Percentiles rank a stretch among this genome's conserved stretches.
Conservation (phyloP, 37 sponge, comb jelly and placozoan species). For the Aphrocallistes beatrix region DNA sequence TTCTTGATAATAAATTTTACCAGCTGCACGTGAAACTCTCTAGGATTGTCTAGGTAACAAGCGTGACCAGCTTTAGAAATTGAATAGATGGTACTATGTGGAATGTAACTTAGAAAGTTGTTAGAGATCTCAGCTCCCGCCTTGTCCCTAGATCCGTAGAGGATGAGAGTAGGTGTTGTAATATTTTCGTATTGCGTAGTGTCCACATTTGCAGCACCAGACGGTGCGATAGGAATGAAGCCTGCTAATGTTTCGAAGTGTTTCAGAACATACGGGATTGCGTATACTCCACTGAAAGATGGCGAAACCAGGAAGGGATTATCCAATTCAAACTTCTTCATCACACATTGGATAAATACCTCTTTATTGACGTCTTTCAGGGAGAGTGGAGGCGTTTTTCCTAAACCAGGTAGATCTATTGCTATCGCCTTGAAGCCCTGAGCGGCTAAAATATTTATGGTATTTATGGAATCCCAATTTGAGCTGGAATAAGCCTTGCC, state of each 20-base stretch:
- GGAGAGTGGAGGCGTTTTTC: background rate
- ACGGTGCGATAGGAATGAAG: conserved; percentile 34
- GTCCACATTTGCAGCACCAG: background rate
- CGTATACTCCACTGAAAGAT: conserved; percentile 36
- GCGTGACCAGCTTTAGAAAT: conserved; percentile 23
- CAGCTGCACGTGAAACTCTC: conserved; percentile 19
- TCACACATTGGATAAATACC: background rate
- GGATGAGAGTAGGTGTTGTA: conserved; percentile 18
- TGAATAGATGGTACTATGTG: background rate
- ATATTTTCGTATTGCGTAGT: background rate
- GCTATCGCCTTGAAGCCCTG: conserved; percentile 33
- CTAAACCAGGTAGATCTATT: conserved; percentile 30
- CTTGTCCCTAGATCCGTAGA: conserved; percentile 21
- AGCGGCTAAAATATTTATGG: conserved; percentile 15
- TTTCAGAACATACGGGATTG: conserved; percentile 27
- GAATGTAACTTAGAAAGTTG: conserved; percentile 7
- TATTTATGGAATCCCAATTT: conserved; percentile 23
- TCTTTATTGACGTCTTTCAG: background rate
- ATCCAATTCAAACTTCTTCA: conserved; percentile 19
- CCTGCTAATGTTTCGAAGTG: conserved; percentile 24
- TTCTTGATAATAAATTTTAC: conserved; percentile 20
- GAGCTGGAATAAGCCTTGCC: conserved; percentile 28
- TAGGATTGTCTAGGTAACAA: conserved; percentile 28
- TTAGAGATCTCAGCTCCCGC: conserved; percentile 5
- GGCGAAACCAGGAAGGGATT: conserved; percentile 28